Evolutionary conservation across 2,888 invertebrate genomes (phyloP).

Genomic region (Diplazon laetatorius): DNA sequence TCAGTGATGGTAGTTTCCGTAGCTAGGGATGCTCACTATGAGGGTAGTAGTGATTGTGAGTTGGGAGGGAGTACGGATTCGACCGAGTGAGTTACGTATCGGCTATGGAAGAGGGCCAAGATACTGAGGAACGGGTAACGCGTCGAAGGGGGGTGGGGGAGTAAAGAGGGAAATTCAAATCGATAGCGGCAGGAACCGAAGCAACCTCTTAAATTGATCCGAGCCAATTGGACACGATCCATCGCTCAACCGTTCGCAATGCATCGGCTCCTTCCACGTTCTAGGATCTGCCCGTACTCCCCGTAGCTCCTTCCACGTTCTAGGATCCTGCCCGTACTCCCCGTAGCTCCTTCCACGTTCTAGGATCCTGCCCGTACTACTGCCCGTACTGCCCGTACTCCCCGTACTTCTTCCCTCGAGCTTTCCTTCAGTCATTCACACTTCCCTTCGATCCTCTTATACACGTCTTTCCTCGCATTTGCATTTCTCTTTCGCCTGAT

Average conservation of each 20-base stretch:
- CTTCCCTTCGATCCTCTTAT: conserved; percentile 24
- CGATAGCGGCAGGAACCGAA: conserved; percentile 64
- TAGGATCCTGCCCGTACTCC: conserved; percentile 17
- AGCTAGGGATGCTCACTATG: neutral
- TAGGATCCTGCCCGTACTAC: no score
- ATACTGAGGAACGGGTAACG: conserved; percentile 59
- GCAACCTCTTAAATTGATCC: conserved; percentile 69
- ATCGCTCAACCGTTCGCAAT: conserved; percentile 66
- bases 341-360: conserved; percentile 55
- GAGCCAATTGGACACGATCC: conserved; percentile 70
- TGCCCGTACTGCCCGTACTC: conserved; percentile 22
- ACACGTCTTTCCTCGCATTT: conserved; percentile 15
- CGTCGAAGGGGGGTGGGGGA: conserved; percentile 45
- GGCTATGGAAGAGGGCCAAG: conserved; percentile 64
- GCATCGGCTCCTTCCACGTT: conserved; percentile 61
- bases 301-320: conserved; percentile 2
- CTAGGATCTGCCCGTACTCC: conserved; percentile 27
- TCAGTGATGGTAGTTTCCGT: conserved; percentile 14
- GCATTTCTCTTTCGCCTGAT: neutral
- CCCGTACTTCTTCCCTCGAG: conserved; percentile 5
- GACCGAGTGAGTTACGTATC: conserved; percentile 60
- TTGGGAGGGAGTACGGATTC: conserved; percentile 28
- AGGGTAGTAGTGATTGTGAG: conserved; percentile 7
- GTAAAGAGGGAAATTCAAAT: conserved; percentile 66
- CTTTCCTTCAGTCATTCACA: conserved; percentile 17